These are phyloP conservation scores for Sarcophaga rosellei DNA, from an alignment of 2,888 invertebrate genomes.

Conservation along the genomic window DNA sequence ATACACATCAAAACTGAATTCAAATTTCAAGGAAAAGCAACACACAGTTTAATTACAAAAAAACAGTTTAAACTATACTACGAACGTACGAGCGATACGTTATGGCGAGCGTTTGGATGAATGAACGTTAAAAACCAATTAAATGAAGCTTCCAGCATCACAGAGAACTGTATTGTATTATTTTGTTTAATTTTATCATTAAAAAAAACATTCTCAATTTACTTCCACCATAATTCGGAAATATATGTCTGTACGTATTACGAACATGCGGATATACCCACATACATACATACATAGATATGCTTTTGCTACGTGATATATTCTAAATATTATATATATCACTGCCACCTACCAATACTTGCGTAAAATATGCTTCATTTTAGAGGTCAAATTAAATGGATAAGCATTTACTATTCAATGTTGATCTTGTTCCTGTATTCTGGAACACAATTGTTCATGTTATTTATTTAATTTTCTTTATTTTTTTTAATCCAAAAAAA, in stretches of 20 bases:
- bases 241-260: background rate
- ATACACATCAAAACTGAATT: background rate
- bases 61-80: background rate
- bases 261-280: background rate
- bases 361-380: background rate
- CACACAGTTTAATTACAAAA: slow-evolving; percentile 36
- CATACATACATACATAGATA: slow-evolving; percentile 1
- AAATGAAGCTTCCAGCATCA: slow-evolving; percentile 37
- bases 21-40: slow-evolving; percentile 56
- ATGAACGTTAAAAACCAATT: slow-evolving; percentile 9
- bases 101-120: background rate
- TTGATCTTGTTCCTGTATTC: slow-evolving; percentile 25
- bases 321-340: background rate
- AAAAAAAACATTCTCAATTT: background rate
- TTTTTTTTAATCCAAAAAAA: background rate
- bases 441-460: no score
- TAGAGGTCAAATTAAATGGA: slow-evolving; percentile 56
- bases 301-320: background rate
- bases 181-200: no score
- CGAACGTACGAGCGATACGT: background rate
- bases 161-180: background rate
- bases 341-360: background rate
- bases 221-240: slow-evolving; percentile 43
- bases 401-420: background rate
- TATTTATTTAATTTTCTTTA: no score